Evolutionary conservation across 2,888 invertebrate species (phyloP), one percentile per base, ranked within the genome.

Genomic region (Erannis defoliaria): DNA sequence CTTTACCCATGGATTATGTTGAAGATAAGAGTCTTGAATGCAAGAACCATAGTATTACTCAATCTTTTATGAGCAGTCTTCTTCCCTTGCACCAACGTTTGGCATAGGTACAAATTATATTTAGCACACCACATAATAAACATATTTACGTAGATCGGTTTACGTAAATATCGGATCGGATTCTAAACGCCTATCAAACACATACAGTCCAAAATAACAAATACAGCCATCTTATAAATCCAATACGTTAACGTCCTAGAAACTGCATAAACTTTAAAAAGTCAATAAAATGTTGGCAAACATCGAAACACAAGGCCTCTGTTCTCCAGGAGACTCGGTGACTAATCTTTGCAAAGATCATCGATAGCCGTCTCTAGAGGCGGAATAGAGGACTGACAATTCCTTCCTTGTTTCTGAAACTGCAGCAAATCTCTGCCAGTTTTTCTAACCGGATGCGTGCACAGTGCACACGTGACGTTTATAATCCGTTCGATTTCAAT

Each of bases 21-120:
- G 10, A 18, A 4, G 5, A 6, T 14, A 26, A 1, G 4, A 29
- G 9, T 14, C 5, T 29, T 26, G 45, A 10, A 38, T 19, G 19
- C 40, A 42, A 42, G 0, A 23, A 21, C 19, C 6, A 10, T 29
- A 19, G n/a, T 9, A 19, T n/a, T 19, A 29, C 40, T 38, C 8
- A 21, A 51, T 29, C 12, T 3, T 16, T 9, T 23, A 14, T 35
- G 12, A 37, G 18, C 29, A n/a, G 38, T 40, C 29, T 31, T 19
- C 21, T 38, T n/a, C 19, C 48, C 5, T 40, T 40, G 48, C 46
- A 55, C 35, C 37, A 45, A 35, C 38, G 40, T 55, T 55, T 46
- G 55, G 46, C 37, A 42, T 42, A 23, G n/a, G n/a, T n/a, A n/a
- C n/a, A 26, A 26, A 26, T 6, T 26, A 26, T 26, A 26, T 21